Evolutionary conservation across 2,113 vertebrate species (phyloP).

Genomic region (Toxotes jaculatrix): DNA sequence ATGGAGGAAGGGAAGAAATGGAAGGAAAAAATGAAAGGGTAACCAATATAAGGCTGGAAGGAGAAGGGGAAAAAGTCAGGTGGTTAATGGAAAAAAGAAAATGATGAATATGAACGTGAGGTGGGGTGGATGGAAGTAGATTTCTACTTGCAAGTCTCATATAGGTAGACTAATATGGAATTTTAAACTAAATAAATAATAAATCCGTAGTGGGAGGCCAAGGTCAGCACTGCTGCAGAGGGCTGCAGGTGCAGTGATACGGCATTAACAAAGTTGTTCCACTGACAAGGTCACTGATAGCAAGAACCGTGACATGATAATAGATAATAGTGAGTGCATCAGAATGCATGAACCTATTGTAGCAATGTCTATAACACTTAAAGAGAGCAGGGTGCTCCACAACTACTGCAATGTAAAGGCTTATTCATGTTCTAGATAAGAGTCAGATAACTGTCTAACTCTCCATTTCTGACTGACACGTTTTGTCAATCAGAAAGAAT

Average conservation of each 20-base stretch:
- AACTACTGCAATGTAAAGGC: conserved; percentile 1
- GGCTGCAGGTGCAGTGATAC: conserved; percentile 4
- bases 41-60: neutral
- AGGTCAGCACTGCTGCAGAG: conserved; percentile 2
- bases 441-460: conserved; percentile 20
- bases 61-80: conserved; percentile 1
- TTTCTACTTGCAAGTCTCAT: neutral
- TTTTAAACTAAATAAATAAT: neutral
- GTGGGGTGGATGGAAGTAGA: neutral
- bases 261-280: conserved; percentile 15
- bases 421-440: conserved; percentile 25
- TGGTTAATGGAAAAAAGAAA: conserved; percentile 11
- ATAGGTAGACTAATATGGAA: no score
- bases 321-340: conserved; percentile 31
- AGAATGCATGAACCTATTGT: conserved; percentile 18
- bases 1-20: conserved; percentile 12
- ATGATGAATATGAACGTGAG: neutral
- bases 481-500: conserved; percentile 22
- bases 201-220: conserved; percentile 14
- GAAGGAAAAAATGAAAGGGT: conserved; percentile 6
- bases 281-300: conserved; percentile 49
- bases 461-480: neutral
- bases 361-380: conserved; percentile 12
- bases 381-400: neutral
- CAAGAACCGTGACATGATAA: conserved; percentile 38